Base-by-base conservation (phyloP, 2,888 invertebrate genomes). In the Molorchus minor region DNA sequence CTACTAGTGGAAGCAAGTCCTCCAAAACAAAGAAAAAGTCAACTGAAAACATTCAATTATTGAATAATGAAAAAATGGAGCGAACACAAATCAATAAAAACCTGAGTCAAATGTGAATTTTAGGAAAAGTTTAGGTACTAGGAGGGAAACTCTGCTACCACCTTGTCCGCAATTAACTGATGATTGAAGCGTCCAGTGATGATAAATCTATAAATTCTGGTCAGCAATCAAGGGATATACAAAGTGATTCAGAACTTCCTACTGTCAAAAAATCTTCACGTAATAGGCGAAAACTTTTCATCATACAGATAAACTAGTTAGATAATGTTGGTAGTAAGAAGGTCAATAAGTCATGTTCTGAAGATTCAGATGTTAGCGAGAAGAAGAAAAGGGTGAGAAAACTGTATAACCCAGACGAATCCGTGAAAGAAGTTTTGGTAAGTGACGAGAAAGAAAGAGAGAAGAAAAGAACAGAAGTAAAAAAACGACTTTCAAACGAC, bases 391-490 rank as follows among this genome's bases (percentile, higher is more conserved):
- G 33, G 44, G 20, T 43, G 3, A 60, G 71, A 38, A 66, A 61
- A 58, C 56, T 75, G 4, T 75, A 71, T 55, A 67, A 73, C 60
- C 75, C 74, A 10, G 56, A 62, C 15, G 59, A 69, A 43, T 61
- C 62, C 2, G 38, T 58, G 13, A 46, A 25, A 25, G 20, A 55
- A 10, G 3, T 49, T 1, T 35, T 47, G 10, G 21, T 33, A 15
- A 61, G 55, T 29, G 71, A 72, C 45, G 69, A 73, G 15, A 25
- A 61, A 44, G 71, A 73, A 43, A 35, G 71, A 19, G 40, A 67
- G 61, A 25, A 59, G 19, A 65, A 52, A 52, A 56, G 69, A 35
- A 29, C 35, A 10, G 51, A 46, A 47, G 49, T 55, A 13, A 58
- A 30, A 38, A 62, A 64, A 36, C 36, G 29, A 8, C 58, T 59